Base-by-base conservation (phyloP, 1,140 invertebrate species). In the Geopemphigus sp. region DNA sequence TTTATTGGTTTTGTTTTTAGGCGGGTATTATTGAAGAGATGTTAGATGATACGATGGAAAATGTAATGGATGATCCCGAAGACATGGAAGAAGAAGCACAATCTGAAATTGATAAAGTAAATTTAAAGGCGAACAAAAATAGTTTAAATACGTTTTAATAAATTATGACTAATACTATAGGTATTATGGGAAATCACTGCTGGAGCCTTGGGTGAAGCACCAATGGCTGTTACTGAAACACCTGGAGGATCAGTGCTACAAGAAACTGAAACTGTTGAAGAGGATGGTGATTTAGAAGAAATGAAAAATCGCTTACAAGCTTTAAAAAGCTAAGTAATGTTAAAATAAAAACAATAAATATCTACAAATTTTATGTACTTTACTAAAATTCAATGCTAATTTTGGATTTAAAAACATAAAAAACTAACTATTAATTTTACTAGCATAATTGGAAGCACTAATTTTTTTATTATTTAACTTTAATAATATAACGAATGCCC, bases 11-110 rank as follows among this genome's bases (percentile, higher is more conserved):
- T 76, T 39, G 17, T 66, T 78, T 80, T 57, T 74, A 93, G 86
- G 96, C 97, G 10, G 96, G 97, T n/a, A 98, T 99, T 63, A 96
- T 99, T 81, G 97, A 98, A 85, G 97, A 99, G 87, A 99, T 99
- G 97, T 87, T 99, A 57, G 97, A 99, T 83, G 98, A 99, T 85
- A 97, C 97, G 45, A 93, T 99, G 90, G 95, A 97, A 82, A 88
- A 89, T 8, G 87, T 98, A 73, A 81, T 80, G 61, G 94, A 95
- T 84, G 94, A 96, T 86, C 90, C 93, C 12, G 94, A 96, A 82
- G 94, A 96, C 84, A 89, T 96, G 87, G 95, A 97, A 84, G 94
- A 98, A 84, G 94, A 93, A 83, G 96, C 95, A 4, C 93, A 97
- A 84, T 91, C 90, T 84, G 96, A 98, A 89, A 91, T 98, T 73